Conservation (phyloP, 2,113 vertebrate species). For the Sebastes schlegelii region DNA sequence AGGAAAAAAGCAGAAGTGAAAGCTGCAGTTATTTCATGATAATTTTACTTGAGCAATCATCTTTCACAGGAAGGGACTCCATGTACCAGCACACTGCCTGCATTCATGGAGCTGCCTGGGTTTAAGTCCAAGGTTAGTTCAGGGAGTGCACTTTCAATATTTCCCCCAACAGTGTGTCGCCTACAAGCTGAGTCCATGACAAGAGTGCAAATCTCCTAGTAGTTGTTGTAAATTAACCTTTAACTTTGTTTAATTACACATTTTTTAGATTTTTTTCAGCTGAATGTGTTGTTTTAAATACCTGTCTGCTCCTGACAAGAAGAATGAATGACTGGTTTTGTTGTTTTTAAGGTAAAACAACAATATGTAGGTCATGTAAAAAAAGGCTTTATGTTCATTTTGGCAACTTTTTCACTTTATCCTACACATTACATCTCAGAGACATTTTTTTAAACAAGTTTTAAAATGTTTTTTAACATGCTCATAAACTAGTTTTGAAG, state of each 20-base stretch:
- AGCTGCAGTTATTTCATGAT: conserved; percentile 6
- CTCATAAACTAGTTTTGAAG: background rate
- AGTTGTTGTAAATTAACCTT: background rate
- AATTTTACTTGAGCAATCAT: conserved; percentile 3
- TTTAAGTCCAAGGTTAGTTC: conserved; percentile 74
- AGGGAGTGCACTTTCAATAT: conserved; percentile 38
- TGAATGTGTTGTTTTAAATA: background rate
- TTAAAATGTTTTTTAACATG: background rate
- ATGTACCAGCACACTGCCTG: conserved; percentile 47
- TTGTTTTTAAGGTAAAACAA: background rate
- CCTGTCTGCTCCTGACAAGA: background rate
- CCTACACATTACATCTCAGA: background rate
- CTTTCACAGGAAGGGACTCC: conserved; percentile 36
- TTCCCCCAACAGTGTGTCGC: conserved; percentile 3
- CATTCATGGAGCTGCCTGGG: conserved; percentile 55
- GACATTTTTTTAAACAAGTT: background rate
- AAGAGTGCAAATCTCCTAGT: background rate
- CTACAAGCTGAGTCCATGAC: background rate
- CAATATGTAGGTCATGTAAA: background rate
- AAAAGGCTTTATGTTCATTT: background rate
- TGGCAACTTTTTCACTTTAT: too few species aligned
- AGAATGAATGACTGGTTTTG: background rate
- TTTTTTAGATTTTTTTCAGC: background rate
- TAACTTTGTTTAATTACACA: background rate
- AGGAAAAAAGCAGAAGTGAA: conserved; percentile 59